Evolutionary conservation across 2,113 vertebrate genomes (phyloP), one percentile per base, ranked within the genome.

Genomic region (Chloropsis hardwickii): DNA sequence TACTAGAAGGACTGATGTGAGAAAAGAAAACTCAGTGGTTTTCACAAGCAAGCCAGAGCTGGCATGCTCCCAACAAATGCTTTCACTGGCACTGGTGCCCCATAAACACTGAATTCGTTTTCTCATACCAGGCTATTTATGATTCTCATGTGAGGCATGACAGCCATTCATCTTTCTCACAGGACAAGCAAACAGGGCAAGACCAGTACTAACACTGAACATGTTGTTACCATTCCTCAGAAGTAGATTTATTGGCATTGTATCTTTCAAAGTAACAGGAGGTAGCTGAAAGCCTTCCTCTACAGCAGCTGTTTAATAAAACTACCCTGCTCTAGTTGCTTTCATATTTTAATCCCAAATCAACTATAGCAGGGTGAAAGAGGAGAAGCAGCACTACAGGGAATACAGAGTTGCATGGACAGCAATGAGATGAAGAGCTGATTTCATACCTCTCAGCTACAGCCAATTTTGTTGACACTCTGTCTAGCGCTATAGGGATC

Each of bases 311-410:
- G 90, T 80, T 96, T 88, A 93, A 86, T 86, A 88, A 89, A 89
- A 94, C 47, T 45, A 81, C 37, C 92, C 80, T 87, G 82, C 2
- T 8, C 66, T 53, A 57, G 82, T 82, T 93, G 67, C 83, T 88
- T 96, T 96, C 86, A 67, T 94, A 81, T 95, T 96, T 94, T 91
- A 97, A 94, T 97, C 88, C 54, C 78, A 95, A 95, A 97, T 83
- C 90, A 96, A 33, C 73, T 73, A 33, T 20, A 70, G 84, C 90
- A 66, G 69, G 74, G 71, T 69, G 85, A 86, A 86, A 65, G 67
- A 92, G 78, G 67, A 93, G 88, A 77, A 88, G 66, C 25, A 88
- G 91, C 69, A 53, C 78, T 78, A 40, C 62, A 50, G 81, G 93
- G 85, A 92, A 60, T 60, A 73, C n/a, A 93, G 84, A 73, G 40